These are phyloP conservation scores for Stratiomys singularior DNA, from an alignment of 2,888 invertebrate species.

Conservation along the genomic window DNA sequence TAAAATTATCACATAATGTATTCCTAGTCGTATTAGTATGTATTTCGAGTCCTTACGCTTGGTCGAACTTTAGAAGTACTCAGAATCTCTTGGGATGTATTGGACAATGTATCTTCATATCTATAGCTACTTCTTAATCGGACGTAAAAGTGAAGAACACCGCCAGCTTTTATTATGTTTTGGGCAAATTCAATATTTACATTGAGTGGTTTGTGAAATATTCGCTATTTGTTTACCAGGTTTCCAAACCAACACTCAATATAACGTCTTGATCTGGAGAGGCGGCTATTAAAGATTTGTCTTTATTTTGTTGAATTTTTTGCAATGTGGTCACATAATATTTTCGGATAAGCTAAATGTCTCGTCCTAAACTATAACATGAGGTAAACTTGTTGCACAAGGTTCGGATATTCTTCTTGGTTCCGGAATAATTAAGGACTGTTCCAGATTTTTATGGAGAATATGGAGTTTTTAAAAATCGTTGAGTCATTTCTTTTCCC, in stretches of 20 bases:
- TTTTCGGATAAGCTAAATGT: slow-evolving; percentile 1
- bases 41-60: slow-evolving; percentile 9
- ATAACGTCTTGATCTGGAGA: background rate
- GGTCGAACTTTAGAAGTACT: background rate
- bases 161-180: background rate
- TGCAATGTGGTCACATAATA: background rate
- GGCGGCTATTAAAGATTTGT: background rate
- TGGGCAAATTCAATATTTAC: too few relatives aligned
- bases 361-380: background rate
- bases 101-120: background rate
- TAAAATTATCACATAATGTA: too few relatives aligned
- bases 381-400: background rate
- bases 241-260: background rate
- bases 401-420: background rate
- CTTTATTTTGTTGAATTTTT: background rate
- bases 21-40: too few relatives aligned
- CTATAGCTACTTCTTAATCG: background rate
- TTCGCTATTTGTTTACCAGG: background rate
- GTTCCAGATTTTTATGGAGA: background rate
- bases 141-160: background rate
- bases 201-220: background rate
- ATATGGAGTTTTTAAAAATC: slow-evolving; percentile 9
- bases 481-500: background rate
- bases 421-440: slow-evolving; percentile 2
- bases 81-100: background rate